Percentiles rank a stretch among this genome's conserved stretches.
phyloP scores from a whole-genome alignment of 2,797 vertebrate genomes.

The Enteromius paludinosus region DNA sequence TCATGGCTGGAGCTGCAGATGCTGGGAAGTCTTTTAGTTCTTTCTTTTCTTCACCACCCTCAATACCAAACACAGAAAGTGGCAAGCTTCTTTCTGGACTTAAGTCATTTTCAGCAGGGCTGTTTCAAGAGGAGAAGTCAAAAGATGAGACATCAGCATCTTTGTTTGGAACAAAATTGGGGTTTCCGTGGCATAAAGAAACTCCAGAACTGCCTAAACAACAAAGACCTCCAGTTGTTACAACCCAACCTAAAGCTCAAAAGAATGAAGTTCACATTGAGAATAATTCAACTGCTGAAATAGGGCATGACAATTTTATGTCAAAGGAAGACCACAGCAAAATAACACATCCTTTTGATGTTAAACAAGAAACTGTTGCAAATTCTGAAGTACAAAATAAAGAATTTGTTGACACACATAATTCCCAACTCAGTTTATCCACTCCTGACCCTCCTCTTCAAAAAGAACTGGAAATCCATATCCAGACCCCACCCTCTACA shows the following conservation, averaged over 20 bases:
- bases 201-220: slow-evolving; percentile 67
- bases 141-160: slow-evolving; percentile 71
- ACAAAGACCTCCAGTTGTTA: slow-evolving; percentile 67
- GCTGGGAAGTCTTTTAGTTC: slow-evolving; percentile 83
- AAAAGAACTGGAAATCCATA: slow-evolving; percentile 72
- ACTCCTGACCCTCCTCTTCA: slow-evolving; percentile 74
- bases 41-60: slow-evolving; percentile 83
- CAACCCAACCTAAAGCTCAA: slow-evolving; percentile 72
- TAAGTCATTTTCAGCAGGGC: slow-evolving; percentile 84
- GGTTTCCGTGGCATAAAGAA: slow-evolving; percentile 84
- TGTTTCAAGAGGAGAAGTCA: slow-evolving; percentile 87
- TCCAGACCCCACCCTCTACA: slow-evolving; percentile 75
- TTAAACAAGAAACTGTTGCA: slow-evolving; percentile 27
- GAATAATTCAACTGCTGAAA: slow-evolving; percentile 17
- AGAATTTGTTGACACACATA: slow-evolving; percentile 68
- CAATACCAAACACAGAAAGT: slow-evolving; percentile 71
- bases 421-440: slow-evolving; percentile 71
- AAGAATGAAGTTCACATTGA: slow-evolving; percentile 50
- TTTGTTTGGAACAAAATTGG: slow-evolving; percentile 85
- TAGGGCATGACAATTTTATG: slow-evolving; percentile 4
- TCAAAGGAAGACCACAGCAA: slow-evolving; percentile 61
- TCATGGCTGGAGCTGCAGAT: slow-evolving; percentile 79
- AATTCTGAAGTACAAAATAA: slow-evolving; percentile 56
- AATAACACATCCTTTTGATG: slow-evolving; percentile 25
- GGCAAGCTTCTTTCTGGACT: slow-evolving; percentile 83